Conservation (phyloP, 2,797 vertebrate species). For the Chelon labrosus region DNA sequence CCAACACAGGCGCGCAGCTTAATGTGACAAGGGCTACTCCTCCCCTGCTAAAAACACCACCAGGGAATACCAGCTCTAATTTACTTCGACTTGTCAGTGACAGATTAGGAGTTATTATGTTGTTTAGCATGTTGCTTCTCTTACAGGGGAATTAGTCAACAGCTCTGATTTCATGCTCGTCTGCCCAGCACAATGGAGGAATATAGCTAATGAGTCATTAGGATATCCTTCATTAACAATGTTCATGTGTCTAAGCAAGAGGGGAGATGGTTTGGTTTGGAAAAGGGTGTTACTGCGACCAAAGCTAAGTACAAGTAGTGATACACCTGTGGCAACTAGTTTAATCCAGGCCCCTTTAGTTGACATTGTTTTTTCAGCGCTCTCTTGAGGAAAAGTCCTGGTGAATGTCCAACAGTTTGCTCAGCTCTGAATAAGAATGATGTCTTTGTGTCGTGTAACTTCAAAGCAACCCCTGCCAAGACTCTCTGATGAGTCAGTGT, state of each 20-base stretch:
- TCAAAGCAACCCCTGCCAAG: conserved; percentile 59
- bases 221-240: conserved; percentile 28
- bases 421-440: conserved; percentile 47
- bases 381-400: conserved; percentile 7
- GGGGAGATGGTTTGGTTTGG: background rate
- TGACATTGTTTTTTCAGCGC: background rate
- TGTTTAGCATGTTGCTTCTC: conserved; percentile 55
- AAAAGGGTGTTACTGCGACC: conserved; percentile 22
- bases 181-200: conserved; percentile 39
- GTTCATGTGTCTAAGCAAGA: conserved; percentile 12
- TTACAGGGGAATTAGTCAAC: conserved; percentile 52
- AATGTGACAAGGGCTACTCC: conserved; percentile 75
- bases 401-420: conserved; percentile 42
- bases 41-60: conserved; percentile 67
- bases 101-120: conserved; percentile 61
- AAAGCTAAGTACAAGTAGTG: conserved; percentile 15
- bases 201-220: conserved; percentile 50
- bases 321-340: conserved; percentile 9
- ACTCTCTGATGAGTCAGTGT: conserved; percentile 66
- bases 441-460: conserved; percentile 53
- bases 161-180: conserved; percentile 53
- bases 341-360: conserved; percentile 11
- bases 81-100: conserved; percentile 58
- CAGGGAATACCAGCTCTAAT: conserved; percentile 70
- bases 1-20: conserved; percentile 62